A percentile compares a stretch with the other conserved stretches of the same genome.
Evolutionary conservation across 2,888 invertebrate genomes (phyloP).

Genomic region (Oscheius sp.): DNA sequence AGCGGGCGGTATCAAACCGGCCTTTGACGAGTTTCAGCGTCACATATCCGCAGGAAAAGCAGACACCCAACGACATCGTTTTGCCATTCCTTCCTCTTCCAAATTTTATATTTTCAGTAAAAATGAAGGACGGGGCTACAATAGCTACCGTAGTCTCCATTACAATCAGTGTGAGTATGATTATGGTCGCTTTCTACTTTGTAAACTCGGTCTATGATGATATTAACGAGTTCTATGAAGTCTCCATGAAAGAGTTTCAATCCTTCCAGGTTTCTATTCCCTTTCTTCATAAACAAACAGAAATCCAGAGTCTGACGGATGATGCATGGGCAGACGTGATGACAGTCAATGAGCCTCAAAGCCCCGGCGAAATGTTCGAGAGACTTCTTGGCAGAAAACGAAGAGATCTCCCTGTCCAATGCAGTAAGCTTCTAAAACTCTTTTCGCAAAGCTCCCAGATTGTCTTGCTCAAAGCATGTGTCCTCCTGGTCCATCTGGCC

Average conservation of each 20-base stretch:
- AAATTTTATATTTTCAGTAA: not conserved
- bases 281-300: not conserved
- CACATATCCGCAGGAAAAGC: constrained; percentile 3
- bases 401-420: constrained; percentile 24
- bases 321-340: constrained; percentile 46
- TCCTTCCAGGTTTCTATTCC: constrained; percentile 29
- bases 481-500: constrained; percentile 54
- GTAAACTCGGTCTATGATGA: constrained; percentile 42
- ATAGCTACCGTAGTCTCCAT: constrained; percentile 43
- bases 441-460: too few species aligned
- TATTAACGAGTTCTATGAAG: constrained; percentile 46
- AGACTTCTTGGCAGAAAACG: constrained; percentile 9
- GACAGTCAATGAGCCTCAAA: constrained; percentile 22
- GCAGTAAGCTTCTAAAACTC: constrained; percentile 4
- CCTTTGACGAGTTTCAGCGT: constrained; percentile 23
- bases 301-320: constrained; percentile 32
- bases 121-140: constrained; percentile 34
- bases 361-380: constrained; percentile 9
- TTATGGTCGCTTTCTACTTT: constrained; percentile 37
- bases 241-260: constrained; percentile 35
- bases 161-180: constrained; percentile 37
- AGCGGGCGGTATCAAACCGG: constrained; percentile 24
- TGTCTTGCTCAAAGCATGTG: constrained; percentile 39
- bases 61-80: not conserved
- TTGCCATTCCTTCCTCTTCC: not conserved